A percentile compares a stretch with the other conserved stretches of the same genome.
These are phyloP conservation scores for Beris morrisii DNA, from an alignment of 2,888 invertebrate species.

Conservation along the genomic window DNA sequence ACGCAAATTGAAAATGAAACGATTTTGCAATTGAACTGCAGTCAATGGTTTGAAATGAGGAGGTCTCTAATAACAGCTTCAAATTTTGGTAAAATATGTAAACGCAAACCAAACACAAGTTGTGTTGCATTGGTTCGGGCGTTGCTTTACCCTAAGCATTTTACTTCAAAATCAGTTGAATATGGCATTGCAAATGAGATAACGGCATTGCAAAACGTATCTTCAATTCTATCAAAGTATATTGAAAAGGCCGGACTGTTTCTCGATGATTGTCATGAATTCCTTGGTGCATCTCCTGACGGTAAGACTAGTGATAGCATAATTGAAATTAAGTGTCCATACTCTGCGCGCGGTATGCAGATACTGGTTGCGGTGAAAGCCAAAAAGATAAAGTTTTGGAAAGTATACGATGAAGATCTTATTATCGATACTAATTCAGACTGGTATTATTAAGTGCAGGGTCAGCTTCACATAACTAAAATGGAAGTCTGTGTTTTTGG, in stretches of 20 bases:
- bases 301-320: neutral
- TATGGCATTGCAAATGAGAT: neutral
- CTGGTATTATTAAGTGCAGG: neutral
- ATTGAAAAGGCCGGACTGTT: neutral
- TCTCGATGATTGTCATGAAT: neutral
- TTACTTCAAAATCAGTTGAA: neutral
- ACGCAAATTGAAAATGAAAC: too few species aligned
- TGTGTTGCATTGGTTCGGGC: neutral
- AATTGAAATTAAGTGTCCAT: neutral
- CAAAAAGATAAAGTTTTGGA: neutral
- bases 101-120: neutral
- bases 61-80: neutral
- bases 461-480: too few species aligned
- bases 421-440: neutral
- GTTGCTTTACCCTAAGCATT: too few species aligned
- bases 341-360: too few species aligned
- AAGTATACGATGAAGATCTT: neutral
- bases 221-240: neutral
- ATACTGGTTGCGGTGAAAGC: too few species aligned
- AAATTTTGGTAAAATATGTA: too few species aligned
- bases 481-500: too few species aligned
- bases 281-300: too few species aligned
- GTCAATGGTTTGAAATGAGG: too few species aligned
- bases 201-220: neutral
- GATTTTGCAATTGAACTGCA: too few species aligned